Conservation (phyloP, 2,113 vertebrate species). For the Vireo altiloquus region DNA sequence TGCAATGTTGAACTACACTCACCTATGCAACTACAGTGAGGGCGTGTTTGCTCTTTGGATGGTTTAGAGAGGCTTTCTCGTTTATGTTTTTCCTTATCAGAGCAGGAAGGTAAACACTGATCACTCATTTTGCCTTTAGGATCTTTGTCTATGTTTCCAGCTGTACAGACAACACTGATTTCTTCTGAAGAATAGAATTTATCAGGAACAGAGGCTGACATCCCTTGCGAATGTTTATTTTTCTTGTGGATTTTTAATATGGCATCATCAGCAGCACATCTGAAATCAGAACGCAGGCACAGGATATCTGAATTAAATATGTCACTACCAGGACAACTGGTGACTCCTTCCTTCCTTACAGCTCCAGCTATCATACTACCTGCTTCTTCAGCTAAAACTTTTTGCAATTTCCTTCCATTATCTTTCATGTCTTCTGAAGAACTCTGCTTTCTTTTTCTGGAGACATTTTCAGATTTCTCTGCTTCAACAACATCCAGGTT, state of each 20-base stretch:
- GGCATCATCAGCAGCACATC: slow-evolving; percentile 69
- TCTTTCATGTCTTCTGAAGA: not conserved
- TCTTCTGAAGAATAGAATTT: not conserved
- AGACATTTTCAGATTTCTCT: slow-evolving; percentile 41
- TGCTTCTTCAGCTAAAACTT: not conserved
- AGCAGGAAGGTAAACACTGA: not conserved
- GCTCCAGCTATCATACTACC: not conserved
- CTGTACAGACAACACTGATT: not conserved
- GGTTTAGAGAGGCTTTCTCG: not conserved
- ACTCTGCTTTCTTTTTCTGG: slow-evolving; percentile 64
- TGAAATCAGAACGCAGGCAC: slow-evolving; percentile 66
- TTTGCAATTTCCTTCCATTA: not conserved
- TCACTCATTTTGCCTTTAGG: not conserved
- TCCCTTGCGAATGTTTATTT: slow-evolving; percentile 57
- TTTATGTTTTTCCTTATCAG: slow-evolving; percentile 36
- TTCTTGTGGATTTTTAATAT: slow-evolving; percentile 75
- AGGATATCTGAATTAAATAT: not conserved
- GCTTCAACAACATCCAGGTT: not conserved
- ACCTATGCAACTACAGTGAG: not conserved
- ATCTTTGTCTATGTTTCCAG: not conserved
- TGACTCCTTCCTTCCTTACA: not conserved
- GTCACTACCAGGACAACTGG: not conserved
- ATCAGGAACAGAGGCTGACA: not conserved
- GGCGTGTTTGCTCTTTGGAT: not conserved
- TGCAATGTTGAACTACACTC: not conserved